phyloP scores from a whole-genome alignment of 2,797 vertebrate species.

The Pseudomugil gertrudae region DNA sequence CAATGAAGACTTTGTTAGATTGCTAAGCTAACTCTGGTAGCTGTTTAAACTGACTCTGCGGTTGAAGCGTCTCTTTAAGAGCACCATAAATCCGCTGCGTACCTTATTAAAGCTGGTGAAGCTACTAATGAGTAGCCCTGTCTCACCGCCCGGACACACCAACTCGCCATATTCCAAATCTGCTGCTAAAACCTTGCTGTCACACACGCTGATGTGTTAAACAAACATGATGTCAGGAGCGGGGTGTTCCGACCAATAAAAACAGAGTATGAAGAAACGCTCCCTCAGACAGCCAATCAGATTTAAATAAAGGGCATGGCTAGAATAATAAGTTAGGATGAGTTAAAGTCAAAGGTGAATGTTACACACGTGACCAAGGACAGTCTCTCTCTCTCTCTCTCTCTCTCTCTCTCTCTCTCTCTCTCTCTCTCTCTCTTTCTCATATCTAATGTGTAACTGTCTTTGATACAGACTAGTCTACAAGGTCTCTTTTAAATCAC shows the following conservation, averaged over 20 bases:
- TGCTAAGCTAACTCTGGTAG: constrained; percentile 39
- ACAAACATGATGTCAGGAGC: fast-evolving
- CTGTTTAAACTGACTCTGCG: neutral
- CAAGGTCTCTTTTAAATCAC: no score
- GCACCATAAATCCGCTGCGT: neutral
- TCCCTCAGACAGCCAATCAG: constrained; percentile 53
- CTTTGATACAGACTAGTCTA: no score
- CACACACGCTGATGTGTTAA: constrained; percentile 56
- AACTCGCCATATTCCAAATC: constrained; percentile 75
- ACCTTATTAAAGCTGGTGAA: constrained; percentile 70
- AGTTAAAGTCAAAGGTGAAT: constrained; percentile 70
- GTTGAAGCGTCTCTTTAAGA: neutral
- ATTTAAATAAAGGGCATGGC: neutral
- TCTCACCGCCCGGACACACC: constrained; percentile 72
- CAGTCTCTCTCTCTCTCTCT: no score
- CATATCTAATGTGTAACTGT: no score
- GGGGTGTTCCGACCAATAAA: constrained; percentile 60
- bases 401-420: no score
- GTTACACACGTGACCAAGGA: constrained; percentile 68
- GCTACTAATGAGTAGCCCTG: constrained; percentile 72
- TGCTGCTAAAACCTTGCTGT: constrained; percentile 12
- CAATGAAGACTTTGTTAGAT: neutral
- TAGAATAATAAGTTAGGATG: constrained; percentile 63
- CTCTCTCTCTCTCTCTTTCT: no score
- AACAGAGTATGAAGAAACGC: neutral